Evolutionary conservation across 2,797 vertebrate genomes (phyloP), one percentile per base, ranked within the genome.

Genomic region (Sebastes paucispinis): DNA sequence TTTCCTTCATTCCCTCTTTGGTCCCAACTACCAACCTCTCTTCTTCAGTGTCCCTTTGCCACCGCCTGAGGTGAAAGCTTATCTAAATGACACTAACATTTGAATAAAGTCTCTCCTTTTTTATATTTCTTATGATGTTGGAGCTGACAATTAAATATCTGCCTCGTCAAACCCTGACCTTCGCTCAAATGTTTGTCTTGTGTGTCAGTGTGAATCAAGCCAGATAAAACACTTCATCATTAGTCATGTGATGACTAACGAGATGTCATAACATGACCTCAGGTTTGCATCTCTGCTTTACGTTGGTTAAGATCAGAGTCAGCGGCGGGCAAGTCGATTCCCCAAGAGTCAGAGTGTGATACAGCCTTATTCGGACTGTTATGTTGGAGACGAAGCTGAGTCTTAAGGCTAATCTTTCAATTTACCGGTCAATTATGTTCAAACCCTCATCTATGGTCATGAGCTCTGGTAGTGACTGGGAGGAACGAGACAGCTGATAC

Each of bases 151-250:
- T 62, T 22, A 14, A 32, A 22, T 14, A 43, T 7, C 20, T 32
- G 43, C 18, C 64, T 57, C 39, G 39, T 70, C 77, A 65, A 50
- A 68, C 43, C 54, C 69, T 24, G 55, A 75, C 81, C 31, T 75
- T 77, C 52, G 52, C 29, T 63, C 4, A 62, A 8, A 75, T 14
- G 3, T 73, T 8, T 69, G 29, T 11, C 11, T 34, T 58, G 54
- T 5, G 3, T 66, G 57, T 69, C 67, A 73, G 32, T 34, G 18
- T 34, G 1, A 75, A 57, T 52, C 16, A 20, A 27, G 50, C 27
- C 4, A 22, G 20, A 58, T 54, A 13, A 64, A 63, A 69, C 31
- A 67, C 29, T 67, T 36, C 25, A 62, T 43, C 47, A 4, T 73
- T 57, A 64, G 59, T 73, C 63, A 70, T 50, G 24, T 34, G 9